Evolutionary conservation across 2,113 vertebrate genomes (phyloP), one percentile per base, ranked within the genome.

Genomic region (Okapia johnstoni): DNA sequence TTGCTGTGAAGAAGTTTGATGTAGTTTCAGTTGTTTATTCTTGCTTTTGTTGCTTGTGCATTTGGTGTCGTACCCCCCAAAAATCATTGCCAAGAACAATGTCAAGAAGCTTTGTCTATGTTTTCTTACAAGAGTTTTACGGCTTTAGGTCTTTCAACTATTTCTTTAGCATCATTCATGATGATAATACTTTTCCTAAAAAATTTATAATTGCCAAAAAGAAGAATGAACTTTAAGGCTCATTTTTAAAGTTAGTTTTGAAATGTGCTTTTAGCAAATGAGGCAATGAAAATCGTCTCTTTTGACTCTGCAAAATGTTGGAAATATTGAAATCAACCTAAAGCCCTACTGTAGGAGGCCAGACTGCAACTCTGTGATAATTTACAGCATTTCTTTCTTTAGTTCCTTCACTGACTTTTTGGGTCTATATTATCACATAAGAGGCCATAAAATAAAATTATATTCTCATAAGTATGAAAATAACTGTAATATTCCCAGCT

Each of bases 401-500:
- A 87, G 48, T 55, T 73, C 46, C n/a, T 63, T 6, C 2, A 5
- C 6, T 48, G 61, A 19, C 30, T 84, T 63, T 90, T 25, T 76
- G 40, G n/a, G 25, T 84, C 25, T 58, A 83, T 76, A 55, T 91
- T 84, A 79, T 48, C 79, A 90, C n/a, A 81, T 73, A 58, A 57
- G 40, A 97, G 80, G 73, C 92, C 55, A 73, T 43, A 79, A 16
- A 79, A 84, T 36, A 93, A 87, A 83, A 73, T 83, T 48, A 33
- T n/a, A 93, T 85, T 94, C 60, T 70, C 46, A 36, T 5, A 88
- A 95, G 57, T 63, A 55, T 87, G 63, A 84, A 61, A 91, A 43
- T 50, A 97, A 97, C 48, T 89, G 8, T 81, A 26, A 86, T 3
- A 52, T 46, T 86, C 70, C 83, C 90, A 96, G 58, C 84, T 95